phyloP scores from a whole-genome alignment of 2,797 vertebrate genomes.

The Dryobates pubescens region DNA sequence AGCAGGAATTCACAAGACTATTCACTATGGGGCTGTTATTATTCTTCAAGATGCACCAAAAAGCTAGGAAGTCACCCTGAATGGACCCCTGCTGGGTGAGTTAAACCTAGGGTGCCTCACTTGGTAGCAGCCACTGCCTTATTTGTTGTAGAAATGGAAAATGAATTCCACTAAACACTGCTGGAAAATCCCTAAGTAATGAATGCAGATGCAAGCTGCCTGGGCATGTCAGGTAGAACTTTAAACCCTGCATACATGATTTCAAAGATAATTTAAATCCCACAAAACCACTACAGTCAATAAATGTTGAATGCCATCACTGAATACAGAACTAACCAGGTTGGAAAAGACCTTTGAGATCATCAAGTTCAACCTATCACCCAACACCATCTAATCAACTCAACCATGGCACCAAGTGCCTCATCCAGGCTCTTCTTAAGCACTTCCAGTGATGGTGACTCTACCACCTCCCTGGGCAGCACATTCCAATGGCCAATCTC shows the following conservation, averaged over 20 bases:
- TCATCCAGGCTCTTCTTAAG: no score
- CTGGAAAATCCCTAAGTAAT: conserved; percentile 31
- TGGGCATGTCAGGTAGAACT: conserved; percentile 11
- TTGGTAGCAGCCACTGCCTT: not conserved
- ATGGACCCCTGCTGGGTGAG: not conserved
- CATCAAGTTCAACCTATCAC: no score
- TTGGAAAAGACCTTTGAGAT: no score
- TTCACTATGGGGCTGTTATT: not conserved
- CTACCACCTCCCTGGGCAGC: no score
- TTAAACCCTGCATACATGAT: not conserved
- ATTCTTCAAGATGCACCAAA: not conserved
- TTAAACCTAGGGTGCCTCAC: not conserved
- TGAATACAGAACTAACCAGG: no score
- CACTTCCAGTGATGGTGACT: no score
- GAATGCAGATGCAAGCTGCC: conserved; percentile 19
- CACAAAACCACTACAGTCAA: not conserved
- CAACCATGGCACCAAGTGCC: no score
- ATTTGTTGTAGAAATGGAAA: conserved; percentile 15
- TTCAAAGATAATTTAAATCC: conserved; percentile 35
- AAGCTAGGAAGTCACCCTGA: not conserved
- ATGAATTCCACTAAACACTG: not conserved
- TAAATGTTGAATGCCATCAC: not conserved
- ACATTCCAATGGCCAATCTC: no score
- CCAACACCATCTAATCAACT: no score
- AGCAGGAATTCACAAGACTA: not conserved